These are phyloP conservation scores for Meloe dianella DNA, from an alignment of 2,888 invertebrate species.

Conservation along the genomic window DNA sequence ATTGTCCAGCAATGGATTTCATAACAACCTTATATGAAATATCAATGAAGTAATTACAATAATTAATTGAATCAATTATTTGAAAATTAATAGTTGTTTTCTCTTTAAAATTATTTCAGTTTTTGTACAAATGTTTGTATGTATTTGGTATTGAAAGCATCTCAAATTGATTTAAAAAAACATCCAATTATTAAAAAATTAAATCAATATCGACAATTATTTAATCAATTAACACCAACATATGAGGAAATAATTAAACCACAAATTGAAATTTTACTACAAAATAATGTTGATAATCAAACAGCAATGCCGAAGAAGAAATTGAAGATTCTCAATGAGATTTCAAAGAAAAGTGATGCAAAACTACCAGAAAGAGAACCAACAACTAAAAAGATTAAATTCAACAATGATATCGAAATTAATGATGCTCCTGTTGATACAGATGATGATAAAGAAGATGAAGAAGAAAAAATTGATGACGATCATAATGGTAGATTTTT, in stretches of 20 bases:
- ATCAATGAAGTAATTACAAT: slow-evolving; percentile 59
- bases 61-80: slow-evolving; percentile 27
- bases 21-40: slow-evolving; percentile 63
- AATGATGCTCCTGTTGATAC: slow-evolving; percentile 17
- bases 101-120: slow-evolving; percentile 62
- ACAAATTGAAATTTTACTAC: slow-evolving; percentile 70
- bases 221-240: slow-evolving; percentile 74
- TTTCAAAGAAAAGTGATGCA: slow-evolving; percentile 21
- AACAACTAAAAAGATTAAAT: slow-evolving; percentile 39
- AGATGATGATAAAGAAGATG: slow-evolving; percentile 33
- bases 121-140: slow-evolving; percentile 87
- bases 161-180: slow-evolving; percentile 72
- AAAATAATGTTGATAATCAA: slow-evolving; percentile 35
- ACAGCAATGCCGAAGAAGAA: slow-evolving; percentile 59
- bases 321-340: slow-evolving; percentile 48
- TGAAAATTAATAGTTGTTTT: slow-evolving; percentile 28
- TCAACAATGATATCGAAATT: slow-evolving; percentile 32
- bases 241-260: slow-evolving; percentile 72
- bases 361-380: slow-evolving; percentile 16
- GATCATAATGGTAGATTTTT: slow-evolving; percentile 49
- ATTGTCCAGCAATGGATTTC: slow-evolving; percentile 72
- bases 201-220: slow-evolving; percentile 78
- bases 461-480: slow-evolving; percentile 50
- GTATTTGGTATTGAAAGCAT: slow-evolving; percentile 83
- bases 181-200: slow-evolving; percentile 92